Percentiles rank a stretch among this genome's conserved stretches.
Evolutionary conservation across 2,113 vertebrate genomes (phyloP).

Genomic region (Prunella himalayana): DNA sequence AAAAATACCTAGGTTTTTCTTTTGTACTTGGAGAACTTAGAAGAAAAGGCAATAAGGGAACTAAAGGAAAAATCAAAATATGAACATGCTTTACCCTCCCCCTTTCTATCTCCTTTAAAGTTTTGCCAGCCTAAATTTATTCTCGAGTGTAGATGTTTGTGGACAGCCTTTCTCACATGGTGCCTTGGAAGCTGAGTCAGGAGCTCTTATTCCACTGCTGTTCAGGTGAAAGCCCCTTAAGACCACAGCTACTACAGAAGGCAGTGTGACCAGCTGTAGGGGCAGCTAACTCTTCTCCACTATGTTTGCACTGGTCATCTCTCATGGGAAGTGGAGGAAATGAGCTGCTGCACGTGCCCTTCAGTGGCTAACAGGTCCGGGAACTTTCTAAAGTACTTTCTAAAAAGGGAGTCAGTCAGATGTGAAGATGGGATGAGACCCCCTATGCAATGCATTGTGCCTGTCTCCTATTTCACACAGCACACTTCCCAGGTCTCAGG

Average conservation of each 20-base stretch:
- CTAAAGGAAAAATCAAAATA: not conserved
- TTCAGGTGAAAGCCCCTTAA: not conserved
- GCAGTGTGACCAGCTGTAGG: not conserved
- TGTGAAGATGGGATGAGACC: not conserved
- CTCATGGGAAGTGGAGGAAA: not conserved
- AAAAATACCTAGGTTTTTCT: not conserved
- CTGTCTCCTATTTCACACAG: not conserved
- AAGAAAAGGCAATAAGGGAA: not conserved
- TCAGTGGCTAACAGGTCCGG: not conserved
- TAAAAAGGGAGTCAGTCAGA: not conserved
- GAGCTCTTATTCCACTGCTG: not conserved
- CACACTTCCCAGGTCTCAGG: not conserved
- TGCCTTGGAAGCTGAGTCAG: not conserved
- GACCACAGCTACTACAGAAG: not conserved
- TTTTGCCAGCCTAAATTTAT: not conserved
- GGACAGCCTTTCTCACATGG: not conserved
- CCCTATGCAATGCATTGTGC: not conserved
- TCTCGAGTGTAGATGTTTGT: accelerated
- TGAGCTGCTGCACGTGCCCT: accelerated
- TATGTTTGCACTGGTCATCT: not conserved
- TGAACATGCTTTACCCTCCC: not conserved
- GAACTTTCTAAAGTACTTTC: not conserved
- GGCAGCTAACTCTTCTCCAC: not conserved
- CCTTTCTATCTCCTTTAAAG: not conserved
- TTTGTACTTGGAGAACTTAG: not conserved